Percentiles rank a stretch among this genome's conserved stretches.
phyloP scores from a whole-genome alignment of 2,113 vertebrate species.

The Macquaria ambigua region DNA sequence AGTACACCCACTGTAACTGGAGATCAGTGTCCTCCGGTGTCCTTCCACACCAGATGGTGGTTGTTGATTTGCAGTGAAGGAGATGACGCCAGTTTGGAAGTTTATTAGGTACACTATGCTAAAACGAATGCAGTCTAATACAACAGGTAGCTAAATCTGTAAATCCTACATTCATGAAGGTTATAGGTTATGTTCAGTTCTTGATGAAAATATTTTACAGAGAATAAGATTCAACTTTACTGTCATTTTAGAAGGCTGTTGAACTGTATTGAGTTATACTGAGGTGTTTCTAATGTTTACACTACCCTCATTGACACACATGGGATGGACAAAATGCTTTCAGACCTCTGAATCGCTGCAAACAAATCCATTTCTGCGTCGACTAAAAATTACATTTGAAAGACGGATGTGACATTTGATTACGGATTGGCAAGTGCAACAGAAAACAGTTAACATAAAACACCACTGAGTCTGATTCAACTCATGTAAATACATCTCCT shows the following conservation, averaged over 20 bases:
- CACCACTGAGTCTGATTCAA: background rate
- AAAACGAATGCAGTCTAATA: too few relatives aligned
- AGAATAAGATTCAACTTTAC: too few relatives aligned
- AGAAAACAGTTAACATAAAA: background rate
- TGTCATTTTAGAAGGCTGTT: too few relatives aligned
- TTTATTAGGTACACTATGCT: background rate
- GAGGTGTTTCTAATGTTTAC: background rate
- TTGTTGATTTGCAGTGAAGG: too few relatives aligned
- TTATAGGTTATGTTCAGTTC: background rate
- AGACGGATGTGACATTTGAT: background rate
- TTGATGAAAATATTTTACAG: too few relatives aligned
- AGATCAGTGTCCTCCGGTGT: too few relatives aligned
- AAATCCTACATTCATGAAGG: background rate
- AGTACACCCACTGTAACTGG: too few relatives aligned
- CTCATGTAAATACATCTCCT: slow-evolving; percentile 13
- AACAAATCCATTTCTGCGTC: background rate
- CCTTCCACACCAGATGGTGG: too few relatives aligned
- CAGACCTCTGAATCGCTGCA: background rate
- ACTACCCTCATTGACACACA: background rate
- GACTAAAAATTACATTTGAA: background rate
- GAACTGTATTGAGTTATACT: background rate
- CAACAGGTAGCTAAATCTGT: background rate
- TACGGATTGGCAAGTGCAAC: background rate
- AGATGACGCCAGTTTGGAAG: too few relatives aligned
- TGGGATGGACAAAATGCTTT: background rate